phyloP scores from a whole-genome alignment of 1,140 invertebrate genomes.

The Arctopsyche grandis region DNA sequence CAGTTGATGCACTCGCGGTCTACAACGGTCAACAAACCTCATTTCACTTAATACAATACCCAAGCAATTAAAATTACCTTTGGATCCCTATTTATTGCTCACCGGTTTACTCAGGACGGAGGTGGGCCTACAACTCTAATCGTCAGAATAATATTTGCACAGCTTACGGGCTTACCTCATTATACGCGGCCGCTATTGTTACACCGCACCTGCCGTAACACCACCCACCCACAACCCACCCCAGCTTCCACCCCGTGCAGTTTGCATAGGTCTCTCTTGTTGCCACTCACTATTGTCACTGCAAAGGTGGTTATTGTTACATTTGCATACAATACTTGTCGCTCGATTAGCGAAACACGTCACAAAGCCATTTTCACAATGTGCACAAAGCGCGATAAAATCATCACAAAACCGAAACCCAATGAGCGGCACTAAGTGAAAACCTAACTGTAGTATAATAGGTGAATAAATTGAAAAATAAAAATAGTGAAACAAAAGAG shows the following conservation, averaged over 20 bases:
- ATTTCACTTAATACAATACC: conserved; percentile 35
- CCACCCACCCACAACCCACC: neutral
- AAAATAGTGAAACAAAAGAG: too few species aligned
- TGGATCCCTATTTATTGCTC: conserved; percentile 33
- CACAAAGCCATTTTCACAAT: too few species aligned
- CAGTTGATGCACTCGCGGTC: too few species aligned
- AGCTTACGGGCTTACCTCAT: conserved; percentile 48
- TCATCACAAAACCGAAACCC: too few species aligned
- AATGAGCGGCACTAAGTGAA: too few species aligned
- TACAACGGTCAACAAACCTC: neutral
- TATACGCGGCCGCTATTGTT: conserved; percentile 38
- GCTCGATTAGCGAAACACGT: neutral
- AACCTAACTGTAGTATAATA: neutral
- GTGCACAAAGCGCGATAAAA: too few species aligned
- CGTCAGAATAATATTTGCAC: conserved; percentile 47
- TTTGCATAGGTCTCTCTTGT: conserved; percentile 27
- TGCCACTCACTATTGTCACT: conserved; percentile 16
- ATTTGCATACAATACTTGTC: neutral
- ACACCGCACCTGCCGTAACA: conserved; percentile 18
- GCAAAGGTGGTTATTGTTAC: neutral
- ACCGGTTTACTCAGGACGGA: conserved; percentile 23
- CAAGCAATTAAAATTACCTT: conserved; percentile 49
- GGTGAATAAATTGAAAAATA: neutral
- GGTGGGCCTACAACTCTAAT: conserved; percentile 39
- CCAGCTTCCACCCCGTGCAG: neutral